These are phyloP conservation scores for Drosophila austrosaltans DNA, from an alignment of 2,888 invertebrate genomes.

Conservation along the genomic window DNA sequence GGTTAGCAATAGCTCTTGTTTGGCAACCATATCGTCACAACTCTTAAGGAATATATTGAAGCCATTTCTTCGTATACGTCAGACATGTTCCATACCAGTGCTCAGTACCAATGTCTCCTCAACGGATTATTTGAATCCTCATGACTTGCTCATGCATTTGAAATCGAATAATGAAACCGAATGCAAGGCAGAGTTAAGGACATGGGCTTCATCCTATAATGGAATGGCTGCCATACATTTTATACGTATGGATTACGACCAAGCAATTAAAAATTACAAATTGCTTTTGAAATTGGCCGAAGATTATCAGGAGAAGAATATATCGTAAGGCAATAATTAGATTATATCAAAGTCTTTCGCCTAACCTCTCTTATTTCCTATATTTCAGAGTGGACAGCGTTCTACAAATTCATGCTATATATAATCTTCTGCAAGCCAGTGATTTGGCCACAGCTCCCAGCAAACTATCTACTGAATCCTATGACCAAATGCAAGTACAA, in stretches of 20 bases:
- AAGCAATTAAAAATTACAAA: conserved; percentile 87
- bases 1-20: conserved; percentile 23
- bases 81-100: conserved; percentile 88
- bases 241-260: conserved; percentile 84
- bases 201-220: conserved; percentile 87
- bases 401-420: conserved; percentile 87
- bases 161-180: conserved; percentile 86
- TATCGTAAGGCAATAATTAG: conserved; percentile 61
- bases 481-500: conserved; percentile 75
- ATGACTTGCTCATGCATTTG: conserved; percentile 87
- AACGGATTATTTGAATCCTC: conserved; percentile 85
- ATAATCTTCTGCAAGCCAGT: conserved; percentile 86
- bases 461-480: not conserved
- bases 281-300: conserved; percentile 85
- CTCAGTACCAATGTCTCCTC: conserved; percentile 38
- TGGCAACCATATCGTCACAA: conserved; percentile 84
- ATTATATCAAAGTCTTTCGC: not conserved
- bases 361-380: not conserved
- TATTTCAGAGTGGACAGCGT: conserved; percentile 86
- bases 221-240: conserved; percentile 88
- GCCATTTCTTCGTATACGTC: conserved; percentile 87
- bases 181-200: conserved; percentile 87
- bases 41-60: conserved; percentile 84
- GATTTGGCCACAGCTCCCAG: conserved; percentile 29
- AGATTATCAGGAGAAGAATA: conserved; percentile 70